Base-by-base conservation (phyloP, 2,113 vertebrate genomes). In the Poicephalus gulielmi region DNA sequence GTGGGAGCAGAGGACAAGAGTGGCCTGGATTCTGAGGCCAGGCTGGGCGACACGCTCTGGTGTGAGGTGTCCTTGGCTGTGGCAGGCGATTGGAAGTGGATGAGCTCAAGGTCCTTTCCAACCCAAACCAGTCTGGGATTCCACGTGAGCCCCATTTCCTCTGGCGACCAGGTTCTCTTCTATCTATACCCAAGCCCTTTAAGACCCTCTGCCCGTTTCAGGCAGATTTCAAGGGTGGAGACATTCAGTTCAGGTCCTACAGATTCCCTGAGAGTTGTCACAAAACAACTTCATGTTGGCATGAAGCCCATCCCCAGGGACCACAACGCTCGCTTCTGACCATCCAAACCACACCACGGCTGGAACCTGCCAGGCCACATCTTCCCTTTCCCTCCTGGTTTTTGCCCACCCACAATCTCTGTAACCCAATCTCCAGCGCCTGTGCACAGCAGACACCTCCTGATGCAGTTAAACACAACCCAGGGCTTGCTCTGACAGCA, bases 341-440 rank as follows among this genome's bases (percentile, higher is more conserved):
- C 18, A 0, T 35, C 59, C 59, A 44, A 76, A 31, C 37, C 1
- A 1, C 60, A 49, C 2, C 1, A 0, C 1, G 17, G 35, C 39
- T 43, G 17, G 7, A 55, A 39, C 30, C 53, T 64, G 43, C 30
- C 59, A n/a, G 46, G 8, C 14, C 1, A 2, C 12, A 0, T 18
- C 64, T 18, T 43, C 81, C 76, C 24, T 62, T 12, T 18, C 25
- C 8, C 41, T 2, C 7, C 8, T 9, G 20, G 3, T 31, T 70
- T 35, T 23, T 16, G 9, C 53, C n/a, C 6, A 14, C 2, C 46
- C 69, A 31, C 47, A 52, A 15, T 10, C 49, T 0, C 1, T 0
- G 7, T 0, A 50, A 33, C 7, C 25, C 68, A 55, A 1, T 41
- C 57, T 31, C 43, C 20, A 4, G 1, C 0, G 41, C 39, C 57